Base-by-base conservation (phyloP, 2,888 invertebrate species). In the Oligia strigilis region DNA sequence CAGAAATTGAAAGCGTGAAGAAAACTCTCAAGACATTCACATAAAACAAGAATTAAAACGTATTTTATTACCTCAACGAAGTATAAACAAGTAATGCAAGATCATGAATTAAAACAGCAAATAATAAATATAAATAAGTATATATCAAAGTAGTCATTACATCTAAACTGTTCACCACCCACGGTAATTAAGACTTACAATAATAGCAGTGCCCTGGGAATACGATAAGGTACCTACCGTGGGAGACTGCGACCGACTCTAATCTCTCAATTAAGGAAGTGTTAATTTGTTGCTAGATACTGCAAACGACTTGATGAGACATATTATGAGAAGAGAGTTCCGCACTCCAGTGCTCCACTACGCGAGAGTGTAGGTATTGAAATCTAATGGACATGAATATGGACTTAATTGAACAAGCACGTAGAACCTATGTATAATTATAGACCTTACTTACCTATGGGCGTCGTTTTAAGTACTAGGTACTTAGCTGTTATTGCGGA, bases 191-290 rank as follows among this genome's bases (percentile, higher is more conserved):
- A 40, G 76, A 77, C 77, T 78, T 75, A 90, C 87, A 87, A 89
- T 89, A 87, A 88, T 89, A 82, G 75, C 52, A 71, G 73, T 80
- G 76, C 81, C 82, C 83, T 91, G 90, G 89, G 91, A 91, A 90
- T 78, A 83, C 77, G 91, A 91, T 90, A 91, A 91, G 78, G 81
- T 75, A 75, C 72, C 92, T 75, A 75, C 72, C 92, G 92, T 92
- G 93, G 83, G 93, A 93, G 72, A 72, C 66, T 75, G 60, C 66
- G 72, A 75, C 70, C 58, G 72, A 66, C 69, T 77, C 70, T 77
- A 83, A 81, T 90, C 90, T 88, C 60, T 77, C 66, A 82, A 88
- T 79, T 88, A 90, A 89, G 87, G 90, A 90, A 90, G 89, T 87
- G 88, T 87, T 87, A 88, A 85, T 86, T 86, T 86, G 78, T 83